phyloP scores from a whole-genome alignment of 2,113 vertebrate species.

The Pollimyrus isidori region DNA sequence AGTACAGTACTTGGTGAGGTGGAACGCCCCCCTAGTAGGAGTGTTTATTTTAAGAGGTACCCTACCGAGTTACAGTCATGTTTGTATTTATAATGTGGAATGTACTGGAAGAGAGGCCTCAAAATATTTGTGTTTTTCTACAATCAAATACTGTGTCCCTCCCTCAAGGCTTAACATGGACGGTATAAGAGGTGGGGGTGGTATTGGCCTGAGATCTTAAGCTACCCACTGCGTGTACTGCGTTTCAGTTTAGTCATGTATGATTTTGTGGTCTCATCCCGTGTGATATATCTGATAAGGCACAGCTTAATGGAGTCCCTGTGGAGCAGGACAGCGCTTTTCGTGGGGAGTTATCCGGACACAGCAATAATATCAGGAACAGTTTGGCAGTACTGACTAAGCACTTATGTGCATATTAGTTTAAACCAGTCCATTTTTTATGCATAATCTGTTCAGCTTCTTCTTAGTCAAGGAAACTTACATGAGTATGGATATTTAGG shows the following conservation, averaged over 20 bases:
- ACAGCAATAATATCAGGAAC: not conserved
- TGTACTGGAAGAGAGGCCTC: not conserved
- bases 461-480: not conserved
- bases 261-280: constrained; percentile 26
- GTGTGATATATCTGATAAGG: not conserved
- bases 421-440: not conserved
- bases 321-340: constrained; percentile 20
- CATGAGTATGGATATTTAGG: not conserved
- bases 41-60: not conserved
- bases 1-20: too few species aligned
- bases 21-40: not conserved
- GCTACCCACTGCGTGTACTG: not conserved
- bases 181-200: constrained; percentile 38
- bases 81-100: not conserved
- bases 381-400: not conserved
- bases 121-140: not conserved
- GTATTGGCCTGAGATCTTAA: not conserved
- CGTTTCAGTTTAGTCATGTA: constrained; percentile 36
- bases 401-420: not conserved
- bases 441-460: not conserved
- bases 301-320: constrained; percentile 20
- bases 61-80: not conserved
- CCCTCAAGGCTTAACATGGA: not conserved
- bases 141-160: not conserved
- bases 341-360: not conserved